Evolutionary conservation across 2,888 invertebrate genomes (phyloP).

Genomic region (Drosophila melanocephala): DNA sequence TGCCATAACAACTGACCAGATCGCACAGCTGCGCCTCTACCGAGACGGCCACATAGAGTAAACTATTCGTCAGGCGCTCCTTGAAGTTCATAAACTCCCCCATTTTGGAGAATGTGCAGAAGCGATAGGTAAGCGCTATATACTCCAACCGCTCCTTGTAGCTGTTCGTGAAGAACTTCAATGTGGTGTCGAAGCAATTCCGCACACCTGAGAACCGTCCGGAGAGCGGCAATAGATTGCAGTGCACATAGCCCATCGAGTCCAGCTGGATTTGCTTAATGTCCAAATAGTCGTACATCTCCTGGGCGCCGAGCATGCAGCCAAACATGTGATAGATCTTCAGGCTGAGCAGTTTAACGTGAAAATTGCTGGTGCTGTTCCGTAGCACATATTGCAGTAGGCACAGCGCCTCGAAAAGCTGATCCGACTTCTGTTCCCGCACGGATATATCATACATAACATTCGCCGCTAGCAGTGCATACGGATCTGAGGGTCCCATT

Average conservation of each 20-base stretch:
- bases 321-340: constrained; percentile 92
- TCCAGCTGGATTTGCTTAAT: constrained; percentile 97
- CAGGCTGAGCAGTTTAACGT: constrained; percentile 93
- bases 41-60: constrained; percentile 90
- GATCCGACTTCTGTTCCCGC: constrained; percentile 86
- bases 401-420: constrained; percentile 88
- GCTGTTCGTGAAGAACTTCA: constrained; percentile 94
- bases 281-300: constrained; percentile 92
- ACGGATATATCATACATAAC: constrained; percentile 87
- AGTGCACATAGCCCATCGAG: constrained; percentile 94
- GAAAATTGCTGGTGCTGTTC: constrained; percentile 94
- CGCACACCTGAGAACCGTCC: constrained; percentile 90
- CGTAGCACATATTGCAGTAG: constrained; percentile 91
- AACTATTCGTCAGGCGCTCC: constrained; percentile 92
- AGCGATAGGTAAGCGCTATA: constrained; percentile 96
- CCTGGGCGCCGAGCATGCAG: constrained; percentile 90
- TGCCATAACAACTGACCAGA: constrained; percentile 86
- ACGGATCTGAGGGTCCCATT: constrained; percentile 92
- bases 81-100: constrained; percentile 95
- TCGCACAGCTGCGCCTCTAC: constrained; percentile 90
- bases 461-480: constrained; percentile 90
- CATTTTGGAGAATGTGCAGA: constrained; percentile 96
- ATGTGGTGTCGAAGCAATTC: constrained; percentile 90
- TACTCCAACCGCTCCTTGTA: constrained; percentile 97
- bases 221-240: constrained; percentile 90